These are phyloP conservation scores for Apteryx mantelli DNA, from an alignment of 2,113 vertebrate genomes.

Conservation along the genomic window DNA sequence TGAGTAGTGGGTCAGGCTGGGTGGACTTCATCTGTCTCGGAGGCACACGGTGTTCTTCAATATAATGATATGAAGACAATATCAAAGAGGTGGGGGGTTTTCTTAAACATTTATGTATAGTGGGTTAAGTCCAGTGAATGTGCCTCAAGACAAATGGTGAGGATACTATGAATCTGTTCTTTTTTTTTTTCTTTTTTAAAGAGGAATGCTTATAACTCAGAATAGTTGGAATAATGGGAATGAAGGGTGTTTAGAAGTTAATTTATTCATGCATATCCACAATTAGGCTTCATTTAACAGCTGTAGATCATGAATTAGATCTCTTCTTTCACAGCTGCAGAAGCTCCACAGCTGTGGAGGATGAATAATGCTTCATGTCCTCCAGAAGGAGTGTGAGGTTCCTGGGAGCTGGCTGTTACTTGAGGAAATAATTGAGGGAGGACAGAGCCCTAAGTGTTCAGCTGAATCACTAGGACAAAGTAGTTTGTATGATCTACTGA, in stretches of 20 bases:
- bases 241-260: neutral
- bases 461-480: neutral
- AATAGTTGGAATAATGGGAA: neutral
- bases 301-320: conserved; percentile 33
- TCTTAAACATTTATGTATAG: neutral
- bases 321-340: conserved; percentile 42
- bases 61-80: neutral
- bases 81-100: neutral
- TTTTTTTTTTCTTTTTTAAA: neutral
- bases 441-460: conserved; percentile 16
- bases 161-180: neutral
- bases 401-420: conserved; percentile 9
- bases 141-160: neutral
- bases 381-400: neutral
- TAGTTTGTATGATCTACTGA: neutral
- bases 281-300: conserved; percentile 2
- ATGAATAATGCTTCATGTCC: neutral
- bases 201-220: neutral
- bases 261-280: neutral
- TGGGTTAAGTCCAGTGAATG: neutral
- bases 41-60: neutral
- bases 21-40: neutral
- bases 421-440: neutral
- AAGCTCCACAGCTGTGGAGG: conserved; percentile 5
- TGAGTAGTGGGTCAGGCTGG: neutral